Evolutionary conservation across 2,113 vertebrate species (phyloP).

Genomic region (Peromyscus maniculatus): DNA sequence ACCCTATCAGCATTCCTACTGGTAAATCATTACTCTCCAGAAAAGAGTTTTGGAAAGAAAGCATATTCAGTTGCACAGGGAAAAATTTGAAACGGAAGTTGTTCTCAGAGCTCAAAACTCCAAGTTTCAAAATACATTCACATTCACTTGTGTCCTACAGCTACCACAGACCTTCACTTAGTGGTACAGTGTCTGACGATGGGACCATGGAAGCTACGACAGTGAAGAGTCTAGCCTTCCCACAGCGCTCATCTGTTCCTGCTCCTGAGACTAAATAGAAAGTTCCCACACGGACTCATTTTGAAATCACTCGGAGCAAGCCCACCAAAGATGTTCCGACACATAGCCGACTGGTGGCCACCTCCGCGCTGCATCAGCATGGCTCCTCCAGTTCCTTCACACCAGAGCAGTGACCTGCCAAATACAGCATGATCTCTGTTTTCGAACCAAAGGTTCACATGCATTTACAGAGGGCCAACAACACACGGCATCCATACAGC

Average conservation of each 20-base stretch:
- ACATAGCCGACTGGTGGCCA: slow-evolving; percentile 20
- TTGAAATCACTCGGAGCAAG: slow-evolving; percentile 42
- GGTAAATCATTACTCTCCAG: slow-evolving; percentile 21
- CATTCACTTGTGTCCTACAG: neutral
- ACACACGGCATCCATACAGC: neutral
- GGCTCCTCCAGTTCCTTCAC: slow-evolving; percentile 66
- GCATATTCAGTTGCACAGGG: neutral
- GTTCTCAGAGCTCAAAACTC: slow-evolving; percentile 3
- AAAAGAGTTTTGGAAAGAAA: neutral
- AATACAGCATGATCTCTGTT: slow-evolving; percentile 67
- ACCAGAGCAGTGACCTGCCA: slow-evolving; percentile 66
- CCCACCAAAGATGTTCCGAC: slow-evolving; percentile 50
- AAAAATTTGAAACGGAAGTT: slow-evolving; percentile 49
- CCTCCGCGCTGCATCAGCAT: slow-evolving; percentile 40
- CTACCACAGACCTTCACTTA: slow-evolving; percentile 15
- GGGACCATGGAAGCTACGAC: neutral
- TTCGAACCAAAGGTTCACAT: slow-evolving; percentile 69
- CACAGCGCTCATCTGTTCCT: slow-evolving; percentile 21
- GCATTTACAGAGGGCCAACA: slow-evolving; percentile 55
- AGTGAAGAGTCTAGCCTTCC: slow-evolving; percentile 49
- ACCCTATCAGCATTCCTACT: neutral
- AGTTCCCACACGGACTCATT: slow-evolving; percentile 32
- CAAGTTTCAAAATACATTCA: slow-evolving; percentile 21
- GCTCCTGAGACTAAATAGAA: slow-evolving; percentile 49
- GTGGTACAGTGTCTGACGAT: neutral